phyloP scores from a whole-genome alignment of 2,797 vertebrate species.

The Huso huso region DNA sequence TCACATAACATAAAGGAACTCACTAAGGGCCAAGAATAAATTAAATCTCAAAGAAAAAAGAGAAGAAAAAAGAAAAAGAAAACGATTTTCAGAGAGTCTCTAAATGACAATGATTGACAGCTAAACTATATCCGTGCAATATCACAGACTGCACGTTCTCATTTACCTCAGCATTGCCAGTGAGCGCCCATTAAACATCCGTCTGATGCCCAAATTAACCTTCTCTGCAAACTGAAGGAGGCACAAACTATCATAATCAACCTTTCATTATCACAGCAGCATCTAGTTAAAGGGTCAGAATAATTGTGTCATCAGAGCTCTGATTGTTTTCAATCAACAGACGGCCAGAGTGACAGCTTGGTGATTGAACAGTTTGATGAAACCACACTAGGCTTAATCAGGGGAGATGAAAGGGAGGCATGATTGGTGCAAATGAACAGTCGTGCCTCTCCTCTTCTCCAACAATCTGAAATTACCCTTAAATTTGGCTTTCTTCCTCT shows the following conservation, averaged over 20 bases:
- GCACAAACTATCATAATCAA: slow-evolving; percentile 99
- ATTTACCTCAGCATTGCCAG: slow-evolving; percentile 75
- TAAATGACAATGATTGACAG: slow-evolving; percentile 97
- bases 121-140: slow-evolving; percentile 82
- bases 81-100: slow-evolving; percentile 93
- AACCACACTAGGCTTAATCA: slow-evolving; percentile 97
- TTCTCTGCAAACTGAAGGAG: slow-evolving; percentile 98
- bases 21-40: slow-evolving; percentile 98
- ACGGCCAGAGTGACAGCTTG: slow-evolving; percentile 96
- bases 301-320: slow-evolving; percentile 99
- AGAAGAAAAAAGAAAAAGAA: slow-evolving; percentile 64
- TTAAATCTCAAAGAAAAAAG: slow-evolving; percentile 79
- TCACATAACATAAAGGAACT: slow-evolving; percentile 95
- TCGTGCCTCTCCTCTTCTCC: slow-evolving; percentile 81
- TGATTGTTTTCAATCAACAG: slow-evolving; percentile 99
- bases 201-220: slow-evolving; percentile 99
- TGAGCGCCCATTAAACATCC: slow-evolving; percentile 82
- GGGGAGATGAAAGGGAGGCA: slow-evolving; percentile 71
- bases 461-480: slow-evolving; percentile 81
- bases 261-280: slow-evolving; percentile 97
- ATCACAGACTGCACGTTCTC: slow-evolving; percentile 74
- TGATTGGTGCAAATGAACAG: slow-evolving; percentile 99
- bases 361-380: slow-evolving; percentile 98
- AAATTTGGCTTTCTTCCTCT: slow-evolving; percentile 58
- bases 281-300: slow-evolving; percentile 99